These are phyloP conservation scores for Falco columbarius DNA, from an alignment of 2,797 vertebrate genomes.

Conservation along the genomic window DNA sequence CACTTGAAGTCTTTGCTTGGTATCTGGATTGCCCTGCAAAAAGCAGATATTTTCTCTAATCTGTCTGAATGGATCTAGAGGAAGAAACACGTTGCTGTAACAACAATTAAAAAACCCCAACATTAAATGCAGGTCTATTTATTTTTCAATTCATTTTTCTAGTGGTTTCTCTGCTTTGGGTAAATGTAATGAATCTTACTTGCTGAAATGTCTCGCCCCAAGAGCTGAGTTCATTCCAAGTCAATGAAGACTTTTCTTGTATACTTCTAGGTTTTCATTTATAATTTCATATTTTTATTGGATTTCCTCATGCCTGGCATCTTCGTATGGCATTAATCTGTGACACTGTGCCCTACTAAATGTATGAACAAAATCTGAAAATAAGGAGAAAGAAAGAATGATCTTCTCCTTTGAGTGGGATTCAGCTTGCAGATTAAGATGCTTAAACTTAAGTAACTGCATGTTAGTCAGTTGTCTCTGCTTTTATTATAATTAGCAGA, in stretches of 20 bases:
- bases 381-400: not conserved
- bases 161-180: not conserved
- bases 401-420: not conserved
- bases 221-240: not conserved
- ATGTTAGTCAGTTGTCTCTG: not conserved
- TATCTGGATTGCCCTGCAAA: not conserved
- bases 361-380: not conserved
- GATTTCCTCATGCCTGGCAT: not conserved
- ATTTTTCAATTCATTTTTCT: not conserved
- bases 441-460: not conserved
- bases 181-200: not conserved
- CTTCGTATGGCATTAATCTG: not conserved
- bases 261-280: not conserved
- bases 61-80: not conserved
- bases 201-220: not conserved
- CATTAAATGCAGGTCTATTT: too few species aligned
- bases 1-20: not conserved
- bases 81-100: not conserved
- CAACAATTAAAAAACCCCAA: not conserved
- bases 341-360: not conserved
- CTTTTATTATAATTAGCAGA: slow-evolving; percentile 22
- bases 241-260: not conserved
- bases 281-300: not conserved
- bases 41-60: not conserved
- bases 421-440: not conserved